Evolutionary conservation across 2,888 invertebrate species (phyloP), one percentile per base, ranked within the genome.

Genomic region (Leucophenga maculata): DNA sequence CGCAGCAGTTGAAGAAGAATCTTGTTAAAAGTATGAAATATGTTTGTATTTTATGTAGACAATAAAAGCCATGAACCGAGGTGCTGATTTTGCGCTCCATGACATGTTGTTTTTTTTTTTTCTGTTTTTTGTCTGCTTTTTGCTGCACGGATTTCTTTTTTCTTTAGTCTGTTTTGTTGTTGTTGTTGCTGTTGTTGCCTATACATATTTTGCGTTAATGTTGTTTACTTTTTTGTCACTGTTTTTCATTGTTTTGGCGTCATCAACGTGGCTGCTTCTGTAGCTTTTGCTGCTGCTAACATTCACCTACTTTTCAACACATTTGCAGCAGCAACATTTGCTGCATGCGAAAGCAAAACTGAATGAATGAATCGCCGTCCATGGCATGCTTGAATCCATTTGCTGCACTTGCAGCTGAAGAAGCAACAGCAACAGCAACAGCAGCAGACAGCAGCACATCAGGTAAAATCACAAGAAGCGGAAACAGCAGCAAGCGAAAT

Each of bases 191-290:
- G 18, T 39, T 46, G 3, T 65, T 59, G 50, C 46, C 48, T 62
- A n/a, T n/a, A 22, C 46, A 9, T 62, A 65, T 73, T 72, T 66
- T 83, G 71, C 70, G 80, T 75, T 83, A 82, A 82, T 80, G 78
- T 83, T 80, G 81, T 84, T 82, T 80, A 84, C 81, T 79, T 72
- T 80, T 26, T 72, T 75, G 72, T 76, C 80, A 78, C 82, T 82
- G 80, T 75, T 78, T 77, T 70, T 69, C 77, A 75, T 73, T 83
- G 77, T 50, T 74, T 77, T 70, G 76, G n/a, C 71, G 75, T 31
- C 68, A 44, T 26, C 67, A 3, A 39, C 39, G 11, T 39, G 64
- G 67, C 54, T 69, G 69, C 59, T 67, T 39, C 39, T 68, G 54
- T 55, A 46, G 32, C 16, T 31, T 44, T 54, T 67, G 57, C n/a